These are phyloP conservation scores for Drosophila mayaguana DNA, from an alignment of 2,888 invertebrate genomes.

Conservation along the genomic window DNA sequence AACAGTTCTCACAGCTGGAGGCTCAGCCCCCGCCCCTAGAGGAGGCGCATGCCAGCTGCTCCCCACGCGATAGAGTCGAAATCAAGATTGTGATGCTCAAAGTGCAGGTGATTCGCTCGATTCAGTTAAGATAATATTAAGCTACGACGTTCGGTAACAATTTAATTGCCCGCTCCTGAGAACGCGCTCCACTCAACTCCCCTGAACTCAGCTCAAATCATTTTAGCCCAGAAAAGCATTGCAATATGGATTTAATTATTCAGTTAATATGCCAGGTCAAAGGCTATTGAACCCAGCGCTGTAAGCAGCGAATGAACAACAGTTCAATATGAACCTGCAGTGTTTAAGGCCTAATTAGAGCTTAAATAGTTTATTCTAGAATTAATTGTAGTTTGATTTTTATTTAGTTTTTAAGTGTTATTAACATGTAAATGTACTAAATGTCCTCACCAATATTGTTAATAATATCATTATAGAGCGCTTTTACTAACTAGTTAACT, in stretches of 20 bases:
- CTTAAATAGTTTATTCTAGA: neutral
- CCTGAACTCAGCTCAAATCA: neutral
- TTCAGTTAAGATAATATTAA: conserved; percentile 17
- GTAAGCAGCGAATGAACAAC: neutral
- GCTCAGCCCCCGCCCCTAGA: neutral
- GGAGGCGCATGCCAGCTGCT: conserved; percentile 25
- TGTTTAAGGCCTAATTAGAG: neutral
- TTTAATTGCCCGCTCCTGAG: conserved; percentile 14
- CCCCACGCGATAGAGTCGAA: conserved; percentile 52
- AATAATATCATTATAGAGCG: no score
- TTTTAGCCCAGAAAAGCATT: neutral
- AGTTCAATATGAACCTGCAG: neutral
- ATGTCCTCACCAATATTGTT: no score
- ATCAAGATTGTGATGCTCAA: conserved; percentile 75
- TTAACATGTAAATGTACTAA: neutral
- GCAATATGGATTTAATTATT: conserved; percentile 16
- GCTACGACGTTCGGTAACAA: conserved; percentile 12
- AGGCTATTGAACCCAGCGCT: conserved; percentile 27
- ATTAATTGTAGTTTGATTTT: neutral
- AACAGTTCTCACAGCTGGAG: conserved; percentile 19
- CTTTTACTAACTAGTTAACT: no score
- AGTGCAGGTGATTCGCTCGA: conserved; percentile 65
- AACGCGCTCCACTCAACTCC: conserved; percentile 3
- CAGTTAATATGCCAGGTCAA: conserved; percentile 1
- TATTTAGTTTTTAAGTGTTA: neutral